These are phyloP conservation scores for Pygoscelis adeliae DNA, from an alignment of 2,113 vertebrate species.

Conservation along the genomic window DNA sequence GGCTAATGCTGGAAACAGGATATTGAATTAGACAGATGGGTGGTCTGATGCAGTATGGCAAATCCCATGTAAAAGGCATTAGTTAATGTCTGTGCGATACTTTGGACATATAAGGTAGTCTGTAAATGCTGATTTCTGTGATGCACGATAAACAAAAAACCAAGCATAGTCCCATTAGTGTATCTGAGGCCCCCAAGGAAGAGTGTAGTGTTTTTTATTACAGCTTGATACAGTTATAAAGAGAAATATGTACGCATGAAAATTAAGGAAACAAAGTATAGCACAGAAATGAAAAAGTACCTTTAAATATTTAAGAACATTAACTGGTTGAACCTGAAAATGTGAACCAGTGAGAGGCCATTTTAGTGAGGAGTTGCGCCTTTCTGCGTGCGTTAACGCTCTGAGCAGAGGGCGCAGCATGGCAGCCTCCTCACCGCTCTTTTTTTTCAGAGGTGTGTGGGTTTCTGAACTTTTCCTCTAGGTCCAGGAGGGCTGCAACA, in stretches of 20 bases:
- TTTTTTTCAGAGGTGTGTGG: neutral
- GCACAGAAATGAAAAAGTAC: neutral
- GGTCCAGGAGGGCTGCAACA: neutral
- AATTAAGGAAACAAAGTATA: neutral
- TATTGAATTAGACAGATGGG: neutral
- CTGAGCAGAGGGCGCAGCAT: neutral
- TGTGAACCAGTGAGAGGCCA: neutral
- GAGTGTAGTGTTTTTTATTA: neutral
- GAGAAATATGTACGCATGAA: neutral
- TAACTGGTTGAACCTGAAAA: neutral
- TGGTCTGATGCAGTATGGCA: neutral
- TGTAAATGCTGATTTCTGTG: neutral
- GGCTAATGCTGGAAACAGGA: neutral
- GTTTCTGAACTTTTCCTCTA: neutral
- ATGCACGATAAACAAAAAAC: rapidly evolving
- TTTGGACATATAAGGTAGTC: neutral
- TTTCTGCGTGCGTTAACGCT: neutral
- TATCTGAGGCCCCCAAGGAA: neutral
- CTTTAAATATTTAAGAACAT: neutral
- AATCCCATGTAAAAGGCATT: neutral
- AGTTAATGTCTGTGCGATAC: neutral
- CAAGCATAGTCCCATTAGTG: neutral
- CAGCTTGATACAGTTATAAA: neutral
- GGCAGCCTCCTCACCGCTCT: neutral
- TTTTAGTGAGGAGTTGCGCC: neutral